Conservation (phyloP, 2,113 vertebrate species). For the Serinus canaria region DNA sequence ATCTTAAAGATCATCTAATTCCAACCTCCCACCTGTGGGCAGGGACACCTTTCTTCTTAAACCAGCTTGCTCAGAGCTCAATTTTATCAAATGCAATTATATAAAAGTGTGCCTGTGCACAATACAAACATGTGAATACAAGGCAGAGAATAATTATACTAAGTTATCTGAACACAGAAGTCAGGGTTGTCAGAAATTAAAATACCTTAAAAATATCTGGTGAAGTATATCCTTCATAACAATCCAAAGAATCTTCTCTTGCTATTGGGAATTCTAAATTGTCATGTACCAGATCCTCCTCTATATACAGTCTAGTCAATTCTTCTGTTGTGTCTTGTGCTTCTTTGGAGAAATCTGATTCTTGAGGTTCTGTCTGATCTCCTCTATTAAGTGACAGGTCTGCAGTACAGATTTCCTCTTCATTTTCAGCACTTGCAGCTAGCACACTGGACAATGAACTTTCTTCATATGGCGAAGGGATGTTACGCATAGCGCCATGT, state of each 20-base stretch:
- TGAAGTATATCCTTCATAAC: slow-evolving; percentile 64
- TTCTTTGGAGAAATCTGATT: slow-evolving; percentile 17
- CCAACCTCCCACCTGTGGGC: neutral
- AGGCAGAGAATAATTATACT: neutral
- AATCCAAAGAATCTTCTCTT: slow-evolving; percentile 49
- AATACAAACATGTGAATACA: neutral
- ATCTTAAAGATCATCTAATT: neutral
- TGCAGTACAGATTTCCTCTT: slow-evolving; percentile 64
- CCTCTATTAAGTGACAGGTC: slow-evolving; percentile 48
- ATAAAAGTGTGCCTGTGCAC: neutral
- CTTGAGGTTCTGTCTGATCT: slow-evolving; percentile 44
- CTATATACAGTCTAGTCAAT: slow-evolving; percentile 81
- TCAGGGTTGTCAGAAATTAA: slow-evolving; percentile 27
- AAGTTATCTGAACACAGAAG: neutral
- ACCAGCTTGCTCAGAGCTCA: neutral
- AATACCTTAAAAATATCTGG: slow-evolving; percentile 77
- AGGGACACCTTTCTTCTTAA: neutral
- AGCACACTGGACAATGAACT: neutral
- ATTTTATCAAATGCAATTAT: neutral
- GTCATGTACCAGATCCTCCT: slow-evolving; percentile 69
- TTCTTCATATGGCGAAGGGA: neutral
- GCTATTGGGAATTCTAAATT: slow-evolving; percentile 40
- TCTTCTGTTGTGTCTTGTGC: slow-evolving; percentile 45
- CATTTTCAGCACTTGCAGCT: slow-evolving; percentile 52
- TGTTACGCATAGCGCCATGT: neutral